phyloP scores from a whole-genome alignment of 2,888 invertebrate genomes.

The Torymus tubicola region DNA sequence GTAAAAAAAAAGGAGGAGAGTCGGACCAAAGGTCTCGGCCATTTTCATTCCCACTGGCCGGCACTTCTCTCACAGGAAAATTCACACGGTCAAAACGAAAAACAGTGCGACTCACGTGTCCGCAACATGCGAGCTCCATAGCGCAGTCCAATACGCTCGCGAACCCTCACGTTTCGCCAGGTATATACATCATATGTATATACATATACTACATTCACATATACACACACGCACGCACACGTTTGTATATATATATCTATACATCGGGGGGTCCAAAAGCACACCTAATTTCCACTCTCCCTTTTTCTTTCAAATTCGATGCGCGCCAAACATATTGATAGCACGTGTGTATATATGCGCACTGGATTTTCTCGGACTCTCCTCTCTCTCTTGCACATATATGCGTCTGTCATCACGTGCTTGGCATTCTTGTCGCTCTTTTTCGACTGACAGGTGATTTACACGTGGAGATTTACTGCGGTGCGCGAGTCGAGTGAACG shows the following conservation, averaged over 20 bases:
- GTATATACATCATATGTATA: neutral
- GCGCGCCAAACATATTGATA: constrained; percentile 46
- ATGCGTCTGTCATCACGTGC: constrained; percentile 50
- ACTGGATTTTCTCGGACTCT: constrained; percentile 1
- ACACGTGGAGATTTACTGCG: constrained; percentile 68
- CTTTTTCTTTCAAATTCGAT: no score
- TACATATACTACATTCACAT: neutral
- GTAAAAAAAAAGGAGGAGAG: no score
- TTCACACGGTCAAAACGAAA: constrained; percentile 39
- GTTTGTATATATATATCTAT: no score
- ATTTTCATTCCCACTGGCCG: no score
- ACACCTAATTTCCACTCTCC: no score
- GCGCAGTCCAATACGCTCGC: neutral
- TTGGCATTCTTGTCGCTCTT: constrained; percentile 60
- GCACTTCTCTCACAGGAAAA: neutral
- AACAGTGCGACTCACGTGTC: neutral
- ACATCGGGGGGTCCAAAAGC: no score
- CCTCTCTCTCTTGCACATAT: constrained; percentile 20
- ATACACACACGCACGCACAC: neutral
- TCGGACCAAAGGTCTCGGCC: no score
- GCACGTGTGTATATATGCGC: constrained; percentile 22
- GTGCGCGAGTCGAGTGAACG: constrained; percentile 11
- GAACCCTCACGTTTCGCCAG: constrained; percentile 1
- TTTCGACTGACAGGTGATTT: constrained; percentile 70
- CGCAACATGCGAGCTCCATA: neutral